Evolutionary conservation across 2,888 invertebrate species (phyloP), one percentile per base, ranked within the genome.

Genomic region (Biston stratarius): DNA sequence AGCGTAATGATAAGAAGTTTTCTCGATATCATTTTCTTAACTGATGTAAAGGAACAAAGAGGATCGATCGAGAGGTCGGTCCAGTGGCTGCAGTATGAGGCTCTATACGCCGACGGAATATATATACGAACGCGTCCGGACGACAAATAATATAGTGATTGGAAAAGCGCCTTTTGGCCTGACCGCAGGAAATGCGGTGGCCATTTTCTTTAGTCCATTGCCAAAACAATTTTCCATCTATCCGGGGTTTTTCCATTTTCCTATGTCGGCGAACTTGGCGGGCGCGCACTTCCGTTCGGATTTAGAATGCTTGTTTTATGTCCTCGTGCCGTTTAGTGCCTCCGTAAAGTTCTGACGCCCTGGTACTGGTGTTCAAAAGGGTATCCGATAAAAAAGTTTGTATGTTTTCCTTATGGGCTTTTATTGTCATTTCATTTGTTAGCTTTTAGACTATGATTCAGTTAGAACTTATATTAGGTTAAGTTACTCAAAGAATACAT

Each of bases 171-270:
- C 80, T 82, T 78, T 79, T 82, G 83, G 82, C 83, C 77, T 83
- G 82, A 83, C 83, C 83, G 75, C 83, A 82, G 83, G 83, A 83
- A 83, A 82, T 82, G 81, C 80, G 82, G 81, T 78, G 76, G 83
- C 83, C 92, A 93, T 92, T 93, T 94, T 92, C 93, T 90, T 91
- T 85, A 93, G 92, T 90, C 91, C 90, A 88, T 82, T 83, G 90
- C 90, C 90, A 91, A 90, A 89, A 91, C 88, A 88, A 90, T 89
- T 91, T 90, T 89, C 87, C 87, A 87, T 88, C 87, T 88, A 87
- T 87, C 86, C 82, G 83, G 83, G 86, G 84, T 86, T 88, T 88
- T 88, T 85, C 89, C 85, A 86, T 89, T 91, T 88, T 88, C 86
- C 86, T 86, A 84, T 82, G 85, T 85, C 84, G 85, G 84, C 83